A percentile compares a stretch with the other conserved stretches of the same genome.
Evolutionary conservation across 1,140 invertebrate species (phyloP).

Genomic region (Tetragonula clypearis): DNA sequence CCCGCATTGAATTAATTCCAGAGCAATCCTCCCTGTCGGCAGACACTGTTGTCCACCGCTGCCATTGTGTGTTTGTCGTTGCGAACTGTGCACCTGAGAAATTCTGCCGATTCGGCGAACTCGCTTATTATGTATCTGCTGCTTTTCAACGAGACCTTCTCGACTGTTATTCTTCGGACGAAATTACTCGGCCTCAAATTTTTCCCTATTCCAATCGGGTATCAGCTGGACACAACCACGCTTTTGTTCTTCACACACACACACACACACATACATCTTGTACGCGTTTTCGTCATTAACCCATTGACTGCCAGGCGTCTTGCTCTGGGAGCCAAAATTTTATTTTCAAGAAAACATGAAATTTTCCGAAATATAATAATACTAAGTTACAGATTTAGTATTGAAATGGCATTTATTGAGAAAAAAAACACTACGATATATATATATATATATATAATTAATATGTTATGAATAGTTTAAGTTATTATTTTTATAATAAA

Average conservation of each 20-base stretch:
- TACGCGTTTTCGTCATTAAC: not conserved
- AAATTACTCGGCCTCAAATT: not conserved
- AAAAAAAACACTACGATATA: no score
- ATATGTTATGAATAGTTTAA: no score
- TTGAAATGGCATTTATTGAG: no score
- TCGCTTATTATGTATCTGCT: not conserved
- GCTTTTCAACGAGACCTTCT: conserved; percentile 7
- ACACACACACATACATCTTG: no score
- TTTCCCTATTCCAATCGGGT: not conserved
- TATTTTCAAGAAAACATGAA: no score
- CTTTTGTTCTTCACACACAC: not conserved
- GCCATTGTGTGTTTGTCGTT: not conserved
- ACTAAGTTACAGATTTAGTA: no score
- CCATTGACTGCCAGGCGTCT: no score
- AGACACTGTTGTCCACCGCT: not conserved
- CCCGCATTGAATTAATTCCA: conserved; percentile 32
- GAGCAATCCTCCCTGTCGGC: not conserved
- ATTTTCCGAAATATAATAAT: no score
- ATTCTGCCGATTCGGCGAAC: conserved; percentile 29
- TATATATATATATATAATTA: no score
- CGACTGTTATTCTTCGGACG: not conserved
- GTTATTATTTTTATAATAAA: no score
- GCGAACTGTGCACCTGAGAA: not conserved
- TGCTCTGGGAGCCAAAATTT: no score
- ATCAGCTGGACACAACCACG: not conserved